Conservation (phyloP, 53 echinoderm and acorn worm species). For the Paracentrotus lividus region DNA sequence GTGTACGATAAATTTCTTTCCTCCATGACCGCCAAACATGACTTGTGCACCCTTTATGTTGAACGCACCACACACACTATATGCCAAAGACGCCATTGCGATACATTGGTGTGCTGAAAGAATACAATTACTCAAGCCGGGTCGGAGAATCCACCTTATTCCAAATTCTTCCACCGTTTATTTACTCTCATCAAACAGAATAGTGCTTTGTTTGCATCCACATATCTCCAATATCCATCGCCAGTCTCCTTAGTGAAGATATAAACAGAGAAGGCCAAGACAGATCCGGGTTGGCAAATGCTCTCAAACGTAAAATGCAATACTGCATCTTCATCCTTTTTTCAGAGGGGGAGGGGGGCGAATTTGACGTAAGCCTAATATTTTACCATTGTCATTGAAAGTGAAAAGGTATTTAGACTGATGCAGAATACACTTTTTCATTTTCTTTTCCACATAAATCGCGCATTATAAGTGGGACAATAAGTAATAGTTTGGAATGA, state of each 20-base stretch:
- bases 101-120: neutral
- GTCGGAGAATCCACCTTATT: neutral
- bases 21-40: neutral
- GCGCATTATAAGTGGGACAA: too few species aligned
- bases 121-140: neutral
- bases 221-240: neutral
- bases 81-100: neutral
- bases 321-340: too few species aligned
- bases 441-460: neutral
- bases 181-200: slow-evolving; percentile 26
- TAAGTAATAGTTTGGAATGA: too few species aligned
- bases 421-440: neutral
- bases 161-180: neutral
- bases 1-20: neutral
- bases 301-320: neutral
- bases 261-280: slow-evolving; percentile 12
- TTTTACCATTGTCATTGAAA: too few species aligned
- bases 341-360: too few species aligned
- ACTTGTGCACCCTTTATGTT: neutral
- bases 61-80: too few species aligned
- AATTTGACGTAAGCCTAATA: too few species aligned
- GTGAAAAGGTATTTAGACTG: too few species aligned
- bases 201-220: neutral
- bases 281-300: neutral
- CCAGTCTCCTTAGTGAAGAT: neutral